Evolutionary conservation across 1,140 invertebrate genomes (phyloP).

Genomic region (Cyrtorhinus lividipennis): DNA sequence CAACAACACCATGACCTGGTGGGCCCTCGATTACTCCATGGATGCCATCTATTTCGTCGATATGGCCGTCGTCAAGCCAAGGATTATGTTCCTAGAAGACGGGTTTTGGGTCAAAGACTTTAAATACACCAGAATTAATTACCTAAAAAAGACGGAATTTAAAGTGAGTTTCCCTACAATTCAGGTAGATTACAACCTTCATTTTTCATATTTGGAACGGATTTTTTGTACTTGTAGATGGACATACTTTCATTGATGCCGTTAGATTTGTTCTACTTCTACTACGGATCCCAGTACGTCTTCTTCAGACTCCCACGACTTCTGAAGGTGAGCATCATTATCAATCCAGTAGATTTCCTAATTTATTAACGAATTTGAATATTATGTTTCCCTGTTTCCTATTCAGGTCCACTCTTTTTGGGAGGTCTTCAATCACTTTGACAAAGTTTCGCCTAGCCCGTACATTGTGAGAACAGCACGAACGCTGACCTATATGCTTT

Average conservation of each 20-base stretch:
- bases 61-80: constrained; percentile 62
- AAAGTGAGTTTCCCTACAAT: too few species aligned
- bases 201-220: too few species aligned
- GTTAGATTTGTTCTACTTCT: constrained; percentile 63
- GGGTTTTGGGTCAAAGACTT: constrained; percentile 64
- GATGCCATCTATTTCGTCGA: constrained; percentile 78
- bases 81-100: constrained; percentile 56
- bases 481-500: constrained; percentile 83
- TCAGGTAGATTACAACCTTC: too few species aligned
- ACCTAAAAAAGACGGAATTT: constrained; percentile 54
- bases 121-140: constrained; percentile 53
- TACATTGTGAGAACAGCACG: constrained; percentile 66
- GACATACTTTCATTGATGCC: constrained; percentile 67
- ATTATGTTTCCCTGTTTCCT: not conserved
- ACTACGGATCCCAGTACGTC: constrained; percentile 46
- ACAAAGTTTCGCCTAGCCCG: constrained; percentile 57
- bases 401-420: constrained; percentile 66
- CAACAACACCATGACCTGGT: constrained; percentile 54
- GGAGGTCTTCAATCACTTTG: constrained; percentile 78
- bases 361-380: not conserved
- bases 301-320: constrained; percentile 64
- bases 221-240: constrained; percentile 60
- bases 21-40: constrained; percentile 59
- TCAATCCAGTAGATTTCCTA: not conserved
- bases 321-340: constrained; percentile 46